These are phyloP conservation scores for Trissolcus japonicus DNA, from an alignment of 2,888 invertebrate species.

Conservation along the genomic window DNA sequence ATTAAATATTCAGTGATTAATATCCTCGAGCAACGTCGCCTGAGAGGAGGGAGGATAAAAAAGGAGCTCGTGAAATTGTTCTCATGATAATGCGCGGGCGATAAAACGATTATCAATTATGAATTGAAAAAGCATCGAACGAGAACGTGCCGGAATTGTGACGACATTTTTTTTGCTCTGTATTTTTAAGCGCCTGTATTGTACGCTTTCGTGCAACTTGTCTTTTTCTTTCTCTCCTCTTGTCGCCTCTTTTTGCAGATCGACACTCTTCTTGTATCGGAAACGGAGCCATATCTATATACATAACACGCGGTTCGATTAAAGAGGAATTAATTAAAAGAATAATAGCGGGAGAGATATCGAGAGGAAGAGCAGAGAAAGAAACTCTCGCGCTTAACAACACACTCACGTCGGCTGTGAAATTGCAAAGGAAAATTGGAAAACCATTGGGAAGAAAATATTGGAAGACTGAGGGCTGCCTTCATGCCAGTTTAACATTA, in stretches of 20 bases:
- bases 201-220: slow-evolving; percentile 11
- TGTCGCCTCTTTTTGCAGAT: not conserved
- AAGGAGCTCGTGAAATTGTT: slow-evolving; percentile 1
- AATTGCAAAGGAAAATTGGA: slow-evolving; percentile 54
- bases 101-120: slow-evolving; percentile 28
- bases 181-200: slow-evolving; percentile 31
- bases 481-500: slow-evolving; percentile 51
- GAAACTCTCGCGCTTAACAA: slow-evolving; percentile 45
- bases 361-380: slow-evolving; percentile 28
- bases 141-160: slow-evolving; percentile 14
- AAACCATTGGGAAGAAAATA: slow-evolving; percentile 55
- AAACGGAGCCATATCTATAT: slow-evolving; percentile 25
- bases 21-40: not conserved
- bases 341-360: slow-evolving; percentile 40
- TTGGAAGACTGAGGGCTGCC: slow-evolving; percentile 48
- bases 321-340: slow-evolving; percentile 55
- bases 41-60: not conserved
- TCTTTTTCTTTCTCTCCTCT: not conserved
- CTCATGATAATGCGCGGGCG: not conserved
- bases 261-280: slow-evolving; percentile 25
- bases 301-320: slow-evolving; percentile 44
- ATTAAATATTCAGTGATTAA: slow-evolving; percentile 3
- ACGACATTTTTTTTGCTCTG: slow-evolving; percentile 15
- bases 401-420: slow-evolving; percentile 49
- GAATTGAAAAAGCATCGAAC: slow-evolving; percentile 7